Evolutionary conservation across 2,797 vertebrate species (phyloP).

Genomic region (Anguilla obscura): DNA sequence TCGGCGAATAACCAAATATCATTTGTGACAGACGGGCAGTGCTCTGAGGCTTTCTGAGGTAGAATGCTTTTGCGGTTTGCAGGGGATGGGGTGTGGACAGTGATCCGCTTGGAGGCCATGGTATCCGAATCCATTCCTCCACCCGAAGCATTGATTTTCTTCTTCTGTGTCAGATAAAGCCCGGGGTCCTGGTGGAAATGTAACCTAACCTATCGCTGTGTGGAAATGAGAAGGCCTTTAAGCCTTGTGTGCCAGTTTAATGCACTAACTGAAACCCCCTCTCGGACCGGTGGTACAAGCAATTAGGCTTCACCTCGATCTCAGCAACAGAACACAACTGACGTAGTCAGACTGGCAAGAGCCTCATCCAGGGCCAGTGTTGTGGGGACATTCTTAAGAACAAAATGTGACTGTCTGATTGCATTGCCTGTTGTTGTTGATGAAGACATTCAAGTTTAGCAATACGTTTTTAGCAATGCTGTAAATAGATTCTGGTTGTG

Average conservation of each 20-base stretch:
- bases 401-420: neutral
- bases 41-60: neutral
- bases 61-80: neutral
- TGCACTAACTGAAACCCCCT: neutral
- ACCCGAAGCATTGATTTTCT: slow-evolving; percentile 23
- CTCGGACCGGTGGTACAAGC: neutral
- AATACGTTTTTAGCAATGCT: neutral
- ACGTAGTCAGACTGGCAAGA: neutral
- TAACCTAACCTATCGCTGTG: neutral
- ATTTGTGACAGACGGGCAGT: neutral
- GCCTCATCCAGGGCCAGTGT: neutral
- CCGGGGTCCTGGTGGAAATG: neutral
- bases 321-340: neutral
- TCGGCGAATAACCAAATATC: neutral
- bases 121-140: slow-evolving; percentile 1
- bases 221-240: neutral
- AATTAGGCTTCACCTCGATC: neutral
- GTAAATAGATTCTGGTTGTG: neutral
- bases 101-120: neutral
- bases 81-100: neutral
- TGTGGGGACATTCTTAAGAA: neutral
- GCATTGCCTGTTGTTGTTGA: neutral
- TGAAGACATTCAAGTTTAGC: neutral
- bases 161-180: neutral
- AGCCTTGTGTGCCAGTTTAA: neutral